Base-by-base conservation (phyloP, 2,797 vertebrate genomes). In the Orestias chungarensis region DNA sequence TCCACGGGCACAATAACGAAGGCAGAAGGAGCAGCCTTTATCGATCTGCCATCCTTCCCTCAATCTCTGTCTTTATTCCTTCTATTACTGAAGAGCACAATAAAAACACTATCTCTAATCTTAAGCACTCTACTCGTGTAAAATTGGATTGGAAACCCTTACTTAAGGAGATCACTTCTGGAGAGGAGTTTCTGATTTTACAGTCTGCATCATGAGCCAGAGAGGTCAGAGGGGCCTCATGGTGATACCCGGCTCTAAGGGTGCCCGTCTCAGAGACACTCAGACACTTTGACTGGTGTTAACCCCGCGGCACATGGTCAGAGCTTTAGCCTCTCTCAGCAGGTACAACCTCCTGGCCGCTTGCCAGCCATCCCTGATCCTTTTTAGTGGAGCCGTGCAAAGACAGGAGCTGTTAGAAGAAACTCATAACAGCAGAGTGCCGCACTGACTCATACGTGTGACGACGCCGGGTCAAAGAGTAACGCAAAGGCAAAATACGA, bases 81-180 rank as follows among this genome's bases (percentile, higher is more conserved):
- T 84, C 84, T 82, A 89, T 90, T 91, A 92, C 88, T 67, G 83
- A 72, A 79, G 83, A 88, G 87, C 80, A 88, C 84, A 84, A 87
- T 84, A 85, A 91, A 89, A 88, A 90, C 85, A 85, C 87, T 81
- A 84, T 83, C 87, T 89, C 85, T 87, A 82, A 90, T 90, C 90
- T 88, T 84, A 85, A 91, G 88, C 89, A 87, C 87, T 86, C 81
- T 80, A 47, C 85, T 35, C 6, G 76, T 87, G 87, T 86, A 84
- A 91, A 92, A 91, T 90, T 90, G 93, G 90, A 93, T 92, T 92
- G 88, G 86, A 89, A 87, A 85, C 79, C 85, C 72, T 82, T 86
- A 92, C 92, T 93, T 90, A 92, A 91, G 88, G 80, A 90, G 86
- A 91, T 93, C 85, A 86, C 87, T 87, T 87, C 79, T 76, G 73